A percentile compares a stretch with the other conserved stretches of the same genome.
phyloP scores from a whole-genome alignment of 2,888 invertebrate genomes.

The Hydriomena furcata region DNA sequence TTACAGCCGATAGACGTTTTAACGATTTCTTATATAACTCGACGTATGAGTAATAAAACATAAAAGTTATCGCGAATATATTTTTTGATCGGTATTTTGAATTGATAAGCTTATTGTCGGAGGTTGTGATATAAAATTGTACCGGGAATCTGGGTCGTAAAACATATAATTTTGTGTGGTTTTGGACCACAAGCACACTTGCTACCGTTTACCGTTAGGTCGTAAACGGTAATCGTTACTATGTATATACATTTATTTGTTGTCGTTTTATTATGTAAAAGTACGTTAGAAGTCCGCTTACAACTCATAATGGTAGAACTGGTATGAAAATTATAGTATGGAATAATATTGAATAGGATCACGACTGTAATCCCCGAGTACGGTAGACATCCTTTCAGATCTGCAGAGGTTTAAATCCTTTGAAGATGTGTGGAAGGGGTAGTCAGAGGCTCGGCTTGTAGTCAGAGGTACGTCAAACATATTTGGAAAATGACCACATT shows the following conservation, averaged over 20 bases:
- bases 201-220: conserved; percentile 21
- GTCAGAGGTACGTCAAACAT: no score
- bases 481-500: no score
- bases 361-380: no score
- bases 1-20: conserved; percentile 50
- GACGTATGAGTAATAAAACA: conserved; percentile 10
- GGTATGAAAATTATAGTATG: no score
- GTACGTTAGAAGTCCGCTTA: no score
- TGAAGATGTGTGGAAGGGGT: no score
- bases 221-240: conserved; percentile 16
- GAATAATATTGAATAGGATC: no score
- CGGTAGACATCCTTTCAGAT: no score
- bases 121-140: conserved; percentile 17
- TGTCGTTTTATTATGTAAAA: no score
- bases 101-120: conserved; percentile 28
- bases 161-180: conserved; percentile 17
- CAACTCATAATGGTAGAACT: no score
- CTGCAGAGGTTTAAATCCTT: no score
- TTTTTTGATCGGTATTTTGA: conserved; percentile 21
- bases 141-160: conserved; percentile 14
- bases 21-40: conserved; percentile 25
- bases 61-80: conserved; percentile 27
- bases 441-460: no score
- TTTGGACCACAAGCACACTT: conserved; percentile 20
- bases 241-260: background rate